phyloP scores from a whole-genome alignment of 2,888 invertebrate species.

The Philopedon plagiatum region DNA sequence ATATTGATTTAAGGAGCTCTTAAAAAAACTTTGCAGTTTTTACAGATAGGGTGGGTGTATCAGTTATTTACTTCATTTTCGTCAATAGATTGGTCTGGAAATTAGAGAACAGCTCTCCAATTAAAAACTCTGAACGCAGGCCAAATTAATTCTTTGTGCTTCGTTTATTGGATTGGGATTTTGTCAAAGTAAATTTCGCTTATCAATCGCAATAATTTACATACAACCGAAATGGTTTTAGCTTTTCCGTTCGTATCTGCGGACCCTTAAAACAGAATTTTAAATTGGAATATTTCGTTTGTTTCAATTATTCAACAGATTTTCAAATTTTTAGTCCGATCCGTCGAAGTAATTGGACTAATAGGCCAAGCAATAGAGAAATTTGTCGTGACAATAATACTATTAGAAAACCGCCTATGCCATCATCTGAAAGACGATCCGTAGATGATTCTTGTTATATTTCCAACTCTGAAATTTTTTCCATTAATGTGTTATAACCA shows the following conservation, averaged over 20 bases:
- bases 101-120: neutral
- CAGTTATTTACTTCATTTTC: neutral
- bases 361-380: no score
- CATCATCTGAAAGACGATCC: no score
- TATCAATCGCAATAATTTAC: constrained; percentile 16
- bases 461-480: no score
- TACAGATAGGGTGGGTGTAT: no score
- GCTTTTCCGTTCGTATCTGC: neutral
- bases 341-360: neutral
- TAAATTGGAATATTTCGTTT: constrained; percentile 4
- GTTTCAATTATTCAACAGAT: neutral
- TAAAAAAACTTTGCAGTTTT: no score
- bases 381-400: no score
- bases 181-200: constrained; percentile 3
- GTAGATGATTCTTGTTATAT: no score
- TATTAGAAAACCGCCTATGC: no score
- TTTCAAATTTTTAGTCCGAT: neutral
- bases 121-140: constrained; percentile 7
- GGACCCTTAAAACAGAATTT: constrained; percentile 11
- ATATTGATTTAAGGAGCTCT: no score
- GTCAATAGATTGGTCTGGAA: neutral
- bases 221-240: neutral
- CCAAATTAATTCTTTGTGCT: constrained; percentile 8
- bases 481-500: no score
- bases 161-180: constrained; percentile 7